Evolutionary conservation across 1,140 invertebrate genomes (phyloP).

Genomic region (Pemphigus obesinymphae): DNA sequence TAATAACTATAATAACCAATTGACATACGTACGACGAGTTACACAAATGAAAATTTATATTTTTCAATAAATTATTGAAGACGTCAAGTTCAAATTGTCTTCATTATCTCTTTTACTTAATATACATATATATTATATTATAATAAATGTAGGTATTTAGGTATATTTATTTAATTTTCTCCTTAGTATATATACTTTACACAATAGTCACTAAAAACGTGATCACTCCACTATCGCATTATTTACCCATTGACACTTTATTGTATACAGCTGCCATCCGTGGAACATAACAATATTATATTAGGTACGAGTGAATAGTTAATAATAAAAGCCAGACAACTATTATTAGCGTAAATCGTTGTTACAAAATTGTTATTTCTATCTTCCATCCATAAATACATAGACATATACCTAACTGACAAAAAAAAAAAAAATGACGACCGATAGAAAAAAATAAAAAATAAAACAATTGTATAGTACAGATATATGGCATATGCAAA

Average conservation of each 20-base stretch:
- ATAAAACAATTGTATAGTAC: neutral
- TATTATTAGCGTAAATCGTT: neutral
- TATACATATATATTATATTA: neutral
- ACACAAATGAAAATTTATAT: too few species aligned
- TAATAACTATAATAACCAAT: neutral
- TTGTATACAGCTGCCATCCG: neutral
- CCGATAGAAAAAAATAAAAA: neutral
- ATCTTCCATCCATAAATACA: neutral
- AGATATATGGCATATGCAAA: neutral
- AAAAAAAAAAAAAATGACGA: neutral
- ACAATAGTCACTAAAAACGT: slow-evolving; percentile 1
- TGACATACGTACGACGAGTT: too few species aligned
- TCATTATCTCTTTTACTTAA: too few species aligned
- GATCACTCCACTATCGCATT: neutral
- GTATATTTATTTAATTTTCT: neutral
- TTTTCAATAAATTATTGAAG: too few species aligned
- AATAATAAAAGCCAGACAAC: neutral
- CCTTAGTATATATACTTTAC: neutral
- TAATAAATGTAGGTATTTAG: too few species aligned
- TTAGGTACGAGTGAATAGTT: too few species aligned
- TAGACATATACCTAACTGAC: neutral
- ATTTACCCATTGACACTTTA: neutral
- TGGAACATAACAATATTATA: neutral
- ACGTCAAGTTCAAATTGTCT: too few species aligned
- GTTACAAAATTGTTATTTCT: neutral